A percentile compares a stretch with the other conserved stretches of the same genome.
phyloP scores from a whole-genome alignment of 2,888 invertebrate species.

The Bombyx huttoni region DNA sequence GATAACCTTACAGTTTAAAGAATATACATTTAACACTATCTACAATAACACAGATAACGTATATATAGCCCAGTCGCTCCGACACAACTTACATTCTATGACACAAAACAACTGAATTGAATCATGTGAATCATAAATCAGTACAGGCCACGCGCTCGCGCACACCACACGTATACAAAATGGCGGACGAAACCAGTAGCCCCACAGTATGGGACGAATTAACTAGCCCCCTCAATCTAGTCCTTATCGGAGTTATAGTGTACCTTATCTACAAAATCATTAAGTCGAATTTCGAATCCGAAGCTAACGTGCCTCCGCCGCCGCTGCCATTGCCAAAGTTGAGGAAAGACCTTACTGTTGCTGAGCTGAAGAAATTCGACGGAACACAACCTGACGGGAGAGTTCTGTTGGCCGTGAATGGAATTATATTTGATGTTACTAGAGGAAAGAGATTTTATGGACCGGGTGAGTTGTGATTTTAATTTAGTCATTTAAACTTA shows the following conservation, averaged over 20 bases:
- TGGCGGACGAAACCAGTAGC: conserved; percentile 29
- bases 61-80: neutral
- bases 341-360: conserved; percentile 89
- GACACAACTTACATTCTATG: neutral
- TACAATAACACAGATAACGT: neutral
- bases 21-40: neutral
- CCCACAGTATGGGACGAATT: conserved; percentile 56
- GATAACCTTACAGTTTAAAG: conserved; percentile 17
- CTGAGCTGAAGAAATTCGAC: conserved; percentile 87
- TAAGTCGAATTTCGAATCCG: conserved; percentile 55
- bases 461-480: conserved; percentile 77
- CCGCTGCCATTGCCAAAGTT: conserved; percentile 81
- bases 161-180: conserved; percentile 20
- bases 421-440: conserved; percentile 95
- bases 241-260: conserved; percentile 46
- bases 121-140: conserved; percentile 7
- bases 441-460: conserved; percentile 93
- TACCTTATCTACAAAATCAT: conserved; percentile 77
- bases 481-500: neutral
- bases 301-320: conserved; percentile 39
- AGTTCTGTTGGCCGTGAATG: conserved; percentile 92
- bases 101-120: conserved; percentile 9
- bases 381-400: conserved; percentile 90
- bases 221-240: conserved; percentile 52
- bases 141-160: conserved; percentile 18